phyloP scores from a whole-genome alignment of 2,113 vertebrate genomes.

The Mixornis gularis region DNA sequence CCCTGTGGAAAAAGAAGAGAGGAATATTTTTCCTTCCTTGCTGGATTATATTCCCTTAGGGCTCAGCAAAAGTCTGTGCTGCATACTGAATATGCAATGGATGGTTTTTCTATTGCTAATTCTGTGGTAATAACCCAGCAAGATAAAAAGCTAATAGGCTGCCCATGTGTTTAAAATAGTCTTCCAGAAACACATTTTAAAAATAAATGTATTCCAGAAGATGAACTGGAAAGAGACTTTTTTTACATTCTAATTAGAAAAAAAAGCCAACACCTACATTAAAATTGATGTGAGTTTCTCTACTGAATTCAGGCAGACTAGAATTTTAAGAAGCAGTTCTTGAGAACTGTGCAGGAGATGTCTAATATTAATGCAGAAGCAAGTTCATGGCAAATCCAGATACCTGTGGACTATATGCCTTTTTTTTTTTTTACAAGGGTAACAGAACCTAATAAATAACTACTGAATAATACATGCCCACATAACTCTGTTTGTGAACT shows the following conservation, averaged over 20 bases:
- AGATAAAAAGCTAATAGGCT: constrained; percentile 16
- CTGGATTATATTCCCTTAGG: constrained; percentile 13
- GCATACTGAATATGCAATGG: background rate
- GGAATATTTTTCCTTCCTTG: constrained; percentile 33
- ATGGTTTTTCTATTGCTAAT: constrained; percentile 36
- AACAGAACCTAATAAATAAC: background rate
- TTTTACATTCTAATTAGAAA: background rate
- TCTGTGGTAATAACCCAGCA: constrained; percentile 19
- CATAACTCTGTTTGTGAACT: background rate
- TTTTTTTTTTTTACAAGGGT: background rate
- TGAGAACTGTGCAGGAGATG: background rate
- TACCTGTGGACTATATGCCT: background rate
- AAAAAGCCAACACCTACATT: background rate
- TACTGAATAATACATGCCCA: background rate
- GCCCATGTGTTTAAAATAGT: background rate
- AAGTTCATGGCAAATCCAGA: background rate
- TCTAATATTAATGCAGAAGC: background rate
- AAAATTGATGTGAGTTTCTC: background rate
- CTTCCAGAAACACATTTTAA: background rate
- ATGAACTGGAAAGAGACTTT: background rate
- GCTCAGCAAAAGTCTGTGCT: background rate
- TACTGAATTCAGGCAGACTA: background rate
- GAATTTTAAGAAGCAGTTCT: background rate
- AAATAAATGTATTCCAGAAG: constrained; percentile 32
- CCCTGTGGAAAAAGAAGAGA: constrained; percentile 40